Conservation (phyloP, 2,888 invertebrate genomes). For the Eupithecia tripunctaria region DNA sequence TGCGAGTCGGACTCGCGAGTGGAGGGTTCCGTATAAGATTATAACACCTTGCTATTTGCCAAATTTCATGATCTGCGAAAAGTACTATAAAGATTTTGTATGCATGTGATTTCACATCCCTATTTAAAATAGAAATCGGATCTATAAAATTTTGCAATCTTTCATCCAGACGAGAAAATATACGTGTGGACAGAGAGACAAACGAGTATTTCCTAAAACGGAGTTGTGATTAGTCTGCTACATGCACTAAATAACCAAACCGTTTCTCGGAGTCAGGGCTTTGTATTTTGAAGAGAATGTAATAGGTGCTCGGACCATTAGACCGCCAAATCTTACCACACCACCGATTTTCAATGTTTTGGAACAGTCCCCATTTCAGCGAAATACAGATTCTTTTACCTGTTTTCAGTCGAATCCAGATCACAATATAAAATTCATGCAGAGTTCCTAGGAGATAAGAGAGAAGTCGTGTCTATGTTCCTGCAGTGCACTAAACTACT, state of each 20-base stretch:
- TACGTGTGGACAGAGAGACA: not conserved
- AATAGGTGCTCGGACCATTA: constrained; percentile 9
- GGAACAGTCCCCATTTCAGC: constrained; percentile 18
- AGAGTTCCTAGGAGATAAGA: not conserved
- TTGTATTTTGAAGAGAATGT: not conserved
- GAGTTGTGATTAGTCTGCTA: not conserved
- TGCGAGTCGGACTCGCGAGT: too few relatives aligned
- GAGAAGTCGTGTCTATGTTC: not conserved
- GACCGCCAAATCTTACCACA: not conserved
- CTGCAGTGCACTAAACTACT: constrained; percentile 3
- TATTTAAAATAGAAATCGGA: not conserved
- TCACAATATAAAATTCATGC: not conserved
- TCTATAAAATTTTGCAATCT: not conserved
- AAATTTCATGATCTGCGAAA: too few relatives aligned
- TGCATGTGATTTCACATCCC: not conserved
- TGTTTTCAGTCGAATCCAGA: not conserved
- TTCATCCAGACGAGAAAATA: not conserved
- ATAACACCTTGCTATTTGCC: too few relatives aligned
- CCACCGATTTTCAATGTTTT: constrained; percentile 16
- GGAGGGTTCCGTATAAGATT: too few relatives aligned
- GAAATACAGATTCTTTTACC: constrained; percentile 3
- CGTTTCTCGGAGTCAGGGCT: not conserved
- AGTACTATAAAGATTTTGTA: too few relatives aligned
- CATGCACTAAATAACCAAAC: not conserved
- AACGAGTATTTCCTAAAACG: not conserved